A percentile compares a stretch with the other conserved stretches of the same genome.
These are phyloP conservation scores for Archips crataeganus DNA, from an alignment of 2,888 invertebrate species.

Conservation along the genomic window DNA sequence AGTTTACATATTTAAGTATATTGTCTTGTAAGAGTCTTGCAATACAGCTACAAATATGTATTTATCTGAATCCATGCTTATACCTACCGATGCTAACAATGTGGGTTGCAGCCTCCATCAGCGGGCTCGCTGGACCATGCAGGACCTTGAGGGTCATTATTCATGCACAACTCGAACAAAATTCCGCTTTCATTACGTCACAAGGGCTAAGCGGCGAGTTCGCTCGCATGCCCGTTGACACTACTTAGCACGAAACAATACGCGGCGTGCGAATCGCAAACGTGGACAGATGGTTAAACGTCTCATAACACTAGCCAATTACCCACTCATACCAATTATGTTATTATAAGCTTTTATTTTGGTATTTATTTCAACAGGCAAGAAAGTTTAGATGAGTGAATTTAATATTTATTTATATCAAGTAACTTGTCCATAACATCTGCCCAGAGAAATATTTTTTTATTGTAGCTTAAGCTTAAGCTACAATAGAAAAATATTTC, in stretches of 20 bases:
- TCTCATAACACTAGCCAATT: too few species aligned
- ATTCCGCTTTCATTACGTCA: conserved; percentile 4
- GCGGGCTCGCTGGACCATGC: conserved; percentile 16
- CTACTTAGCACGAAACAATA: background rate
- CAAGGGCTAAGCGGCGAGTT: background rate
- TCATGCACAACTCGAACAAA: conserved; percentile 19
- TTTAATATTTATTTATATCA: too few species aligned
- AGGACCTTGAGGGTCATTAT: conserved; percentile 23
- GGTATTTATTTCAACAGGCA: too few species aligned
- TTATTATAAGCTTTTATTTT: too few species aligned
- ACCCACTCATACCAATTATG: too few species aligned
- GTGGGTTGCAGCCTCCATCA: conserved; percentile 4
- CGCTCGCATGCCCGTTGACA: background rate
- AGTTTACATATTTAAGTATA: too few species aligned
- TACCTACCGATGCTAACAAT: background rate
- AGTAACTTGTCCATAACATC: too few species aligned
- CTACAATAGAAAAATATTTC: too few species aligned
- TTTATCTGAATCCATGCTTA: background rate
- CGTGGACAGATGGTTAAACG: background rate
- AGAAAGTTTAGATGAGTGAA: too few species aligned
- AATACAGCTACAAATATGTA: background rate
- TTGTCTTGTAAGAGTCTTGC: background rate
- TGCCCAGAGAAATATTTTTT: too few species aligned
- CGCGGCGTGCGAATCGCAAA: background rate
- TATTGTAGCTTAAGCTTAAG: too few species aligned